Evolutionary conservation across 2,797 vertebrate genomes (phyloP), one percentile per base, ranked within the genome.

Genomic region (Cygnus olor): DNA sequence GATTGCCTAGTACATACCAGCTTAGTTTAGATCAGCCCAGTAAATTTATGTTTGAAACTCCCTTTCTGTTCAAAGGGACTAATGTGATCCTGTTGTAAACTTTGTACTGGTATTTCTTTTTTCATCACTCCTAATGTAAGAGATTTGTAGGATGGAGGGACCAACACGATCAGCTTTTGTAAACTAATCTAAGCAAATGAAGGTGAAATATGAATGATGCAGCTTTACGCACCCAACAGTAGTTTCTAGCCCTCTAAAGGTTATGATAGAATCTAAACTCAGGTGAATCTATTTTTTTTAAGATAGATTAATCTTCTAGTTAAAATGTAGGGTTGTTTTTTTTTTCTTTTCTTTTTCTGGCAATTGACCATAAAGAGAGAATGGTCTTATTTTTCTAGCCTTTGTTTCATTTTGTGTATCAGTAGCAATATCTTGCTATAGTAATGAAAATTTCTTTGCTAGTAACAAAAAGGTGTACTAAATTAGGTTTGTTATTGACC

Each of bases 321-420:
- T 85, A 82, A 80, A 66, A 32, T 80, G 60, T 64, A 84, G 53
- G 58, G 4, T 2, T 49, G 22, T 27, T 21, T 44, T 2, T 73
- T 80, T 85, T 83, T 68, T 86, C 61, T 68, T 2, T 51, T 53
- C 20, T 54, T 80, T 58, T 89, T 24, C 34, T 89, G 74, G 68
- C 64, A 89, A 92, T 57, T 89, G 92, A 88, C 69, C 81, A 71
- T 71, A 57, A 77, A 24, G 74, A 83, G 27, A 86, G 30, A 90
- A 77, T 85, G 78, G 34, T 92, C 22, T 90, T 90, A 80, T 80
- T 95, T 96, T 95, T 95, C 44, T 97, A 94, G 68, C 36, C 56
- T 90, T 69, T 47, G 70, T 66, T 83, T 91, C 64, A 72, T 90
- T 80, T 86, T 80, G 49, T 93, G 61, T 63, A 72, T 83, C 7